phyloP scores from a whole-genome alignment of 1,140 invertebrate genomes.

The Anadara kagoshimensis region DNA sequence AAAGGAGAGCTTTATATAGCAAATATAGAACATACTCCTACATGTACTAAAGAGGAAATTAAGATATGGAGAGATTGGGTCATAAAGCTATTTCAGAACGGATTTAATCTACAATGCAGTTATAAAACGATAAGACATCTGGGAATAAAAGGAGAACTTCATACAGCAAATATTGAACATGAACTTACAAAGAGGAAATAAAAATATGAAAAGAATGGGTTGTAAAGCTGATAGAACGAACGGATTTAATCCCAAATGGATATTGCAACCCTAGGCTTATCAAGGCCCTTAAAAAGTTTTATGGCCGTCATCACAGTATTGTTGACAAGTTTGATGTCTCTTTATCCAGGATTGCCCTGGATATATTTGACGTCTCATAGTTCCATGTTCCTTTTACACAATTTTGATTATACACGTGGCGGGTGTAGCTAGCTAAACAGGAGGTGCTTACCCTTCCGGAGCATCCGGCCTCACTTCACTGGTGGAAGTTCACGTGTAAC shows the following conservation, averaged over 20 bases:
- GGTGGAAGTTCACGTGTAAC: no score
- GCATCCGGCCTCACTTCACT: no score
- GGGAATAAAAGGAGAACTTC: neutral
- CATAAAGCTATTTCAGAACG: constrained; percentile 35
- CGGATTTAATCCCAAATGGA: neutral
- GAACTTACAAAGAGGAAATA: neutral
- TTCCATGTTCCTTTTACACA: no score
- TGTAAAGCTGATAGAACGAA: neutral
- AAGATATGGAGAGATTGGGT: constrained; percentile 41
- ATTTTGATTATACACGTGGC: no score
- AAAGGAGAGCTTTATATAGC: constrained; percentile 37
- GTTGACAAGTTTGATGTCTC: no score
- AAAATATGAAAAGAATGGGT: neutral
- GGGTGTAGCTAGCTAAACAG: no score
- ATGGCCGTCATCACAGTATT: no score
- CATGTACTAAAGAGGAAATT: constrained; percentile 31
- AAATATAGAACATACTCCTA: constrained; percentile 36
- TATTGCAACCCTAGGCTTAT: no score
- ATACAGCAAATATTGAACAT: neutral
- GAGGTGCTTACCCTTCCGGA: no score
- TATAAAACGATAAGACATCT: neutral
- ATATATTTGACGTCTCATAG: no score
- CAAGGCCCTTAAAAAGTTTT: no score
- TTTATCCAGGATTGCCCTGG: no score
- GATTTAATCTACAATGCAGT: neutral